Conservation (phyloP, 2,113 vertebrate genomes). For the Rallus limicola region DNA sequence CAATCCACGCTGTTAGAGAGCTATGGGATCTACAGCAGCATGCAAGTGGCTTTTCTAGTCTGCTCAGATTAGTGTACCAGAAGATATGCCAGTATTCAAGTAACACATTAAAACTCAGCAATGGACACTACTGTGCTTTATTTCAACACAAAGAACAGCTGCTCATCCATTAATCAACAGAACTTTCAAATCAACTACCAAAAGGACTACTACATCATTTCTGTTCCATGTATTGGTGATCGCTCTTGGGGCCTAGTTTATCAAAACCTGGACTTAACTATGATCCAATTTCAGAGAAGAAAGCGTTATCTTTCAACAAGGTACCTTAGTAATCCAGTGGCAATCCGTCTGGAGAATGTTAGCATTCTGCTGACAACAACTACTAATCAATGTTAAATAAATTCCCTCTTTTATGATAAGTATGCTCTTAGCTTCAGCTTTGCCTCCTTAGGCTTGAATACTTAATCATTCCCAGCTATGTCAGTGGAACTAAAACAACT, state of each 20-base stretch:
- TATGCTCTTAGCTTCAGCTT: conserved; percentile 66
- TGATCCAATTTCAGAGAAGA: conserved; percentile 42
- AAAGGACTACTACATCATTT: conserved; percentile 38
- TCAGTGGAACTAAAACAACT: conserved; percentile 55
- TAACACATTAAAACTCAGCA: conserved; percentile 66
- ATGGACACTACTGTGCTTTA: conserved; percentile 71
- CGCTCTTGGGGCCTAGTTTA: conserved; percentile 52
- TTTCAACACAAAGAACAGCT: conserved; percentile 75
- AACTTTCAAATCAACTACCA: conserved; percentile 30
- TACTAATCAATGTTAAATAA: conserved; percentile 68
- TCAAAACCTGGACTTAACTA: conserved; percentile 61
- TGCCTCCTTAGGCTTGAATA: conserved; percentile 46
- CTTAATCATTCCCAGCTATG: conserved; percentile 52
- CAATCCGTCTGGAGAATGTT: conserved; percentile 73
- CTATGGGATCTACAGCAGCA: conserved; percentile 47
- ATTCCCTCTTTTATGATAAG: conserved; percentile 60
- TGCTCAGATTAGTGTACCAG: conserved; percentile 73
- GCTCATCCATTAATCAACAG: conserved; percentile 57
- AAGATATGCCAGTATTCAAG: conserved; percentile 71
- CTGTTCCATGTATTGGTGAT: conserved; percentile 57
- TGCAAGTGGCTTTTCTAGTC: conserved; percentile 70
- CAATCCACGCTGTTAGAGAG: conserved; percentile 36
- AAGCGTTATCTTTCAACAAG: conserved; percentile 55
- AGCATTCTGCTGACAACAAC: conserved; percentile 66
- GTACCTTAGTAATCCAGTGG: conserved; percentile 53